These are phyloP conservation scores for Campoletis raptor DNA, from an alignment of 2,888 invertebrate species.

Conservation along the genomic window DNA sequence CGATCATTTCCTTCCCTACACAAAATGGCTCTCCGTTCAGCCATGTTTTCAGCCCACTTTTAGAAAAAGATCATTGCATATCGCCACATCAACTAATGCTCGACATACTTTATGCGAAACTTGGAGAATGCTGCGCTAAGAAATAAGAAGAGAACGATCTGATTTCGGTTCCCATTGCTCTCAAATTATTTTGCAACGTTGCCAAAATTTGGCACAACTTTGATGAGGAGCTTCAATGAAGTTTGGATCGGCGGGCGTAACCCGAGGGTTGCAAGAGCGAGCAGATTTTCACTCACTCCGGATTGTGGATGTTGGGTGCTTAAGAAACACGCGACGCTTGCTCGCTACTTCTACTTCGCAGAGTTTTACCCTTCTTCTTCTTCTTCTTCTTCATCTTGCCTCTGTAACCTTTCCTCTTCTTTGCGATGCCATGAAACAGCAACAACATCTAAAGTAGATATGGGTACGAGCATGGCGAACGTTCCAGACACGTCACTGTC, in stretches of 20 bases:
- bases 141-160: not conserved
- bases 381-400: not conserved
- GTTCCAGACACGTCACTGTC: constrained; percentile 61
- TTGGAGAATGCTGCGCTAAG: not conserved
- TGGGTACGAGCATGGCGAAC: constrained; percentile 16
- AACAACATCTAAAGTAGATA: constrained; percentile 37
- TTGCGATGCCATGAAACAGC: constrained; percentile 57
- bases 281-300: constrained; percentile 47
- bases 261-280: constrained; percentile 18
- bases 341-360: constrained; percentile 47
- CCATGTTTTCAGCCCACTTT: not conserved
- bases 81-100: not conserved
- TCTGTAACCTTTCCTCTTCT: constrained; percentile 27
- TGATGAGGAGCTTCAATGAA: constrained; percentile 54
- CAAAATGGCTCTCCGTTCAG: not conserved
- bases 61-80: not conserved
- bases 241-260: constrained; percentile 27
- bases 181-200: constrained; percentile 44
- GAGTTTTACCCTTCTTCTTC: constrained; percentile 47
- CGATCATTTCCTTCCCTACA: not conserved
- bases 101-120: not conserved
- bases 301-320: constrained; percentile 25
- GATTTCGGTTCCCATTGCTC: not conserved
- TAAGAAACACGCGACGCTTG: constrained; percentile 28
- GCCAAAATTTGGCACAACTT: constrained; percentile 57